Base-by-base conservation (phyloP, 1,140 invertebrate species). In the Druon quercuslanigerum region DNA sequence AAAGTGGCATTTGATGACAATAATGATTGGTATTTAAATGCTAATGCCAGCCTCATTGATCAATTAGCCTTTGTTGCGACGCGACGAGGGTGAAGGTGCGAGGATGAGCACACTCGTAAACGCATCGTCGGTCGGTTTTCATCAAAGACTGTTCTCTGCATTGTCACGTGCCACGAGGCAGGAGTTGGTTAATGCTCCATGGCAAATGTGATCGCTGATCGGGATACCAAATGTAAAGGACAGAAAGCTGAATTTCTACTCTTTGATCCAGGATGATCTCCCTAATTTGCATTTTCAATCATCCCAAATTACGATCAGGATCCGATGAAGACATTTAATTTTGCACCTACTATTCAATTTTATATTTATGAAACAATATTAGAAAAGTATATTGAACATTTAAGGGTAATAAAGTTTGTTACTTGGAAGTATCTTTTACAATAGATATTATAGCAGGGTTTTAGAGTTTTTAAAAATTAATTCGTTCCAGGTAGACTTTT, bases 51-150 rank as follows among this genome's bases (percentile, higher is more conserved):
- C 74, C 86, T 89, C 88, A 87, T 90, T 89, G 89, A 89, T 87
- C 85, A 88, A 89, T 89, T 89, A 89, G 84, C 84, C 87, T 89
- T 90, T 89, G 87, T 88, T 86, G 88, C 82, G 82, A 82, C 78
- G 78, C 82, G 80, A 82, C 60, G 80, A 54, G 60, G 75, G 74
- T 60, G 54, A 11, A 75, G 71, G 77, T 74, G 52, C 72, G 77
- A 77, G 60, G 25, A 40, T 19, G 54, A 51, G 46, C 70, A 72
- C 25, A 56, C 25, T 57, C n/a, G 25, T 17, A 51, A 33, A 74
- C 17, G 50, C 51, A 52, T 52, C 17, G 60, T 66, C 60, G 33
- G 60, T 66, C 60, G 33, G 60, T 25, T 66, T 33, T 66, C 60
- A 66, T 66, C 60, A 66, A 66, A 66, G 60, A 66, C 60, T 25